Conservation (phyloP, 2,888 invertebrate species). For the Aphrophora alni region DNA sequence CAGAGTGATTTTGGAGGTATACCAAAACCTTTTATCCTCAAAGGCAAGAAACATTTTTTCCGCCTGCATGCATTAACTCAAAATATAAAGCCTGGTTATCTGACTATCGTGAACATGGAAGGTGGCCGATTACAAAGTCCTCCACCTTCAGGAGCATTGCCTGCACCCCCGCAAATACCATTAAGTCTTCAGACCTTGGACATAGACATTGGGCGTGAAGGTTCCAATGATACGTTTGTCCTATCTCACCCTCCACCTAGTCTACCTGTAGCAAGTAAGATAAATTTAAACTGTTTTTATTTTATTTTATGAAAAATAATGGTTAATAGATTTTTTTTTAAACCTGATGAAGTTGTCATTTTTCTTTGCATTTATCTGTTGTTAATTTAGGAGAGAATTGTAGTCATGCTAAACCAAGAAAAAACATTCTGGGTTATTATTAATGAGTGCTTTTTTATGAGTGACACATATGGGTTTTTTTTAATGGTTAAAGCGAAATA, state of each 20-base stretch:
- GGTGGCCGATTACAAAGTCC: slow-evolving; percentile 59
- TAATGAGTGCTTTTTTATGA: too few species aligned
- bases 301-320: too few species aligned
- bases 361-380: too few species aligned
- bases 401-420: too few species aligned
- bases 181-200: not conserved
- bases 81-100: slow-evolving; percentile 73
- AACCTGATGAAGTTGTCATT: too few species aligned
- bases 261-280: not conserved
- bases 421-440: too few species aligned
- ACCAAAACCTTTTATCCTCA: slow-evolving; percentile 77
- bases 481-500: too few species aligned
- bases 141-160: slow-evolving; percentile 20
- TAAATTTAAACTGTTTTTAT: too few species aligned
- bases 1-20: slow-evolving; percentile 79
- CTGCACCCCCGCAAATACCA: not conserved
- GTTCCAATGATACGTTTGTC: not conserved
- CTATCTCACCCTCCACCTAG: not conserved
- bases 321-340: too few species aligned
- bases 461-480: too few species aligned
- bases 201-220: not conserved
- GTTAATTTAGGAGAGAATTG: too few species aligned
- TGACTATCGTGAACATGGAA: slow-evolving; percentile 76
- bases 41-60: slow-evolving; percentile 78
- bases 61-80: slow-evolving; percentile 80